A percentile compares a stretch with the other conserved stretches of the same genome.
Evolutionary conservation across 37 sponge, comb jelly and placozoan genomes (phyloP).

Genomic region (Axinella damicornis): DNA sequence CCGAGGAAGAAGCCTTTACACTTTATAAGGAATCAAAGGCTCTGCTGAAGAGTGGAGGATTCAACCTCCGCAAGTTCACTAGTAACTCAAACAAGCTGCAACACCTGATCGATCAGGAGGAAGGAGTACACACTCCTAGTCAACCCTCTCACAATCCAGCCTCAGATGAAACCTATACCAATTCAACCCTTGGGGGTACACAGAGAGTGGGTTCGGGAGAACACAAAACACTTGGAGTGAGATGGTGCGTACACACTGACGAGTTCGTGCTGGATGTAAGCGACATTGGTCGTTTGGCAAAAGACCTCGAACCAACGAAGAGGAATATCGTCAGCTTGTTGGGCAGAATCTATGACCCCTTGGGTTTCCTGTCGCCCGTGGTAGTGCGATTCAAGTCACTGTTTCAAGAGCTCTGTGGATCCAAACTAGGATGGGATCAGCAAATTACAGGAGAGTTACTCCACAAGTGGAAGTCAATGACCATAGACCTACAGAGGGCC

Average conservation of each 20-base stretch:
- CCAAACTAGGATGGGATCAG: constrained; percentile 16
- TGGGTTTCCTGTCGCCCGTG: constrained; percentile 8
- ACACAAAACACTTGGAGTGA: constrained; percentile 8
- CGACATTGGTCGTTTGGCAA: not conserved
- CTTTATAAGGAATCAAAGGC: constrained; percentile 18
- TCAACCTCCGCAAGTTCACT: constrained; percentile 27
- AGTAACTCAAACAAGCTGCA: constrained; percentile 10
- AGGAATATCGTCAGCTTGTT: constrained; percentile 1
- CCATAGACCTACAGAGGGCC: not conserved
- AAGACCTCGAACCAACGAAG: not conserved
- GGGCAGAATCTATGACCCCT: constrained; percentile 8
- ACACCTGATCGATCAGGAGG: not conserved
- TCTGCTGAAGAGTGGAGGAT: constrained; percentile 5
- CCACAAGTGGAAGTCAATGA: constrained; percentile 1
- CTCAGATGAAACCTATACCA: constrained; percentile 16
- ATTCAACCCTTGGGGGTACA: not conserved
- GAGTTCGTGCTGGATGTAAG: not conserved
- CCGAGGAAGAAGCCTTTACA: constrained; percentile 28
- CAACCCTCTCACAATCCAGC: too few relatives aligned
- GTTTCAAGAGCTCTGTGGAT: constrained; percentile 13
- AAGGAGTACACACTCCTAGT: not conserved
- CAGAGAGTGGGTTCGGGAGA: not conserved
- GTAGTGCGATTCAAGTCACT: not conserved
- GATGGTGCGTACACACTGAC: not conserved
- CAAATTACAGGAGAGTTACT: constrained; percentile 5